These are phyloP conservation scores for Pagetopsis macropterus DNA, from an alignment of 2,797 vertebrate genomes.

Conservation along the genomic window DNA sequence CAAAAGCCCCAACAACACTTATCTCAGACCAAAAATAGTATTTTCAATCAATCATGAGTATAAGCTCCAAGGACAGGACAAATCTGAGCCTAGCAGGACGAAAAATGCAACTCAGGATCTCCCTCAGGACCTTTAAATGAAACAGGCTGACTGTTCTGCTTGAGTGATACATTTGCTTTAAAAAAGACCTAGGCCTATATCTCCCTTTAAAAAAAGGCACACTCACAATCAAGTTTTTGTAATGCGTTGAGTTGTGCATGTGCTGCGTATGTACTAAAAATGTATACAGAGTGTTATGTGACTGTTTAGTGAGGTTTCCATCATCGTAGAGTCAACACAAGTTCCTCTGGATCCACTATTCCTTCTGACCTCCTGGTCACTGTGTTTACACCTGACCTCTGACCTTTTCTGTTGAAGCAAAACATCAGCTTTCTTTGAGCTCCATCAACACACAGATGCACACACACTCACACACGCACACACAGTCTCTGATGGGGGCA, in stretches of 20 bases:
- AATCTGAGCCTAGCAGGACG: conserved; percentile 43
- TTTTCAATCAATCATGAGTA: conserved; percentile 71
- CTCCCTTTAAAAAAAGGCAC: conserved; percentile 11
- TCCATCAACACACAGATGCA: conserved; percentile 27
- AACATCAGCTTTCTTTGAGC: conserved; percentile 45
- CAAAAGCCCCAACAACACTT: conserved; percentile 54
- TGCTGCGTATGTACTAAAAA: neutral
- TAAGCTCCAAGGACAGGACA: conserved; percentile 44
- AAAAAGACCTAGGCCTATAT: conserved; percentile 28
- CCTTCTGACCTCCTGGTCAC: conserved; percentile 39
- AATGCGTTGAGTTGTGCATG: neutral
- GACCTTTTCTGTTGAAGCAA: conserved; percentile 46
- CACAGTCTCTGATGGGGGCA: conserved; percentile 50
- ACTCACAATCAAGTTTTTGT: neutral
- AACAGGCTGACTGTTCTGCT: conserved; percentile 50
- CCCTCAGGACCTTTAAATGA: conserved; percentile 60
- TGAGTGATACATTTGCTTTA: conserved; percentile 39
- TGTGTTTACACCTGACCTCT: conserved; percentile 49
- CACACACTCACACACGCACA: conserved; percentile 22
- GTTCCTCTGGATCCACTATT: conserved; percentile 8
- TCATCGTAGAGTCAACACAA: neutral
- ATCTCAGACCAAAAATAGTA: conserved; percentile 65
- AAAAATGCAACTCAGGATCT: conserved; percentile 48
- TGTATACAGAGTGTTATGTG: neutral
- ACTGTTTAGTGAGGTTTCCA: conserved; percentile 24